Evolutionary conservation across 2,113 vertebrate genomes (phyloP).

Genomic region (Dolichallabes microphthalmus): DNA sequence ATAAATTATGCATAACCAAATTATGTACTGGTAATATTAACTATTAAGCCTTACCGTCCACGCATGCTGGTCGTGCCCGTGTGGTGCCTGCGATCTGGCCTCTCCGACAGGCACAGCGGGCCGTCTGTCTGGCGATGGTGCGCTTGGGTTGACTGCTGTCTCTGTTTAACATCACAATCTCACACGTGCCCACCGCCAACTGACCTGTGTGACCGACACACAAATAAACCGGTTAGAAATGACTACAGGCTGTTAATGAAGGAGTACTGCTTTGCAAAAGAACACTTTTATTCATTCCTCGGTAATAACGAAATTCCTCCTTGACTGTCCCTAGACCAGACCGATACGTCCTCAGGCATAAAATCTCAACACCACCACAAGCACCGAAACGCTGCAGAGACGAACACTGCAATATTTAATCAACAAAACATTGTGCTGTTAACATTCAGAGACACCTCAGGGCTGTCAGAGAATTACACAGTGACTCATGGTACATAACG

Average conservation of each 20-base stretch:
- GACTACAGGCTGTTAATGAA: neutral
- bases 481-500: conserved; percentile 8
- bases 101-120: conserved; percentile 79
- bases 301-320: conserved; percentile 13
- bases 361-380: neutral
- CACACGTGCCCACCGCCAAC: conserved; percentile 79
- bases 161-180: conserved; percentile 81
- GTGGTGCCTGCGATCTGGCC: conserved; percentile 83
- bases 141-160: conserved; percentile 79
- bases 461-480: conserved; percentile 4
- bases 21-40: neutral
- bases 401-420: conserved; percentile 25
- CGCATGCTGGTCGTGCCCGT: conserved; percentile 78
- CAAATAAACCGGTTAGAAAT: conserved; percentile 29
- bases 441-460: conserved; percentile 11
- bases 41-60: conserved; percentile 71
- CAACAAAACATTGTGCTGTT: conserved; percentile 13
- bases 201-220: conserved; percentile 69
- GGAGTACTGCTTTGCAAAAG: conserved; percentile 4
- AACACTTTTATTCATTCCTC: conserved; percentile 23
- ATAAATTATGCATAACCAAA: neutral
- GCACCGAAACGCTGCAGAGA: neutral
- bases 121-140: conserved; percentile 80
- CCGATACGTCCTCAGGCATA: neutral
- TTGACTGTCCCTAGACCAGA: neutral